Evolutionary conservation across 2,888 invertebrate genomes (phyloP), one percentile per base, ranked within the genome.

Genomic region (Cacoxenus indagator): DNA sequence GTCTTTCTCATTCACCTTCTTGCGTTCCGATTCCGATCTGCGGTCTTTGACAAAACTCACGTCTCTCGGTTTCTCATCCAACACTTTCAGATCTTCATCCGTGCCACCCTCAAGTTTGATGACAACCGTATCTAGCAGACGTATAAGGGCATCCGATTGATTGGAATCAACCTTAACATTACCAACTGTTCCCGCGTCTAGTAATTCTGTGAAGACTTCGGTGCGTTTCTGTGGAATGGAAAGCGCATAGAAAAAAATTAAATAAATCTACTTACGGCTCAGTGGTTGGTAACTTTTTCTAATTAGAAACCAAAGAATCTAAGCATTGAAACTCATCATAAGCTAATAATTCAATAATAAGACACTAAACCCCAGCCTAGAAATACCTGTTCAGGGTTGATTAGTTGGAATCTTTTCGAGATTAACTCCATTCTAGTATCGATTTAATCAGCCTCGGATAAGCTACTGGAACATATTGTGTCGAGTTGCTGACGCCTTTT

Each of bases 61-160:
- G 26, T 85, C 85, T 68, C 75, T 81, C 73, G 88, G 90, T 78
- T 92, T 92, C 78, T 93, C 91, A 79, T 97, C 96, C n/a, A 98
- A 90, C 27, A 93, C 91, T 77, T 93, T 94, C 19, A 98, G 89
- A 88, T 98, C 98, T 80, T 95, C 94, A 57, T 96, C 95, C 0
- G 92, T 93, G 0, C 96, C 96, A 22, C 98, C 99, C 89, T 99
- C 99, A 54, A 99, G 90, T 87, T 96, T 95, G 73, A 99, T 97
- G 5, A 99, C 99, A 51, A 97, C 98, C 67, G 98, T 95, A 87
- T 99, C 99, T 69, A 99, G 91, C 9, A 99, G 90, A 76, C 94
- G 93, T 62, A 98, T 91, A 65, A 99, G 89, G 68, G 93, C 92
- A 66, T 94, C 94, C 0, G 93, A 91, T 87, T 96, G 95, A 67